Percentiles rank a stretch among this genome's conserved stretches.
Conservation (phyloP, 2,113 vertebrate species). For the Pantherophis guttatus region DNA sequence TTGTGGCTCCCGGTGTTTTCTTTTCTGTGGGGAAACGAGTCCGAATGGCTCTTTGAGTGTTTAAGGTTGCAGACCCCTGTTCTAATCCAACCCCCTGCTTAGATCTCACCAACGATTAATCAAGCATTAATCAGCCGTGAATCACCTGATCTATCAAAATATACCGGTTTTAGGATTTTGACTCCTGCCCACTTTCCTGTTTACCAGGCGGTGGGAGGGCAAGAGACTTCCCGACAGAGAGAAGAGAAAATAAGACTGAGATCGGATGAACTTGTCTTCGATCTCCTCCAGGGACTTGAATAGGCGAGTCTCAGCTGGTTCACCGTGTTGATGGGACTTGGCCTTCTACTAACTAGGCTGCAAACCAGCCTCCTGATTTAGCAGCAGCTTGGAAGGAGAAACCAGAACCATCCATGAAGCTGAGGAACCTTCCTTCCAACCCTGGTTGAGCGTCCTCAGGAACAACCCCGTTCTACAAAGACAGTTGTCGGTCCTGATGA, state of each 20-base stretch:
- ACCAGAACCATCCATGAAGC: too few relatives aligned
- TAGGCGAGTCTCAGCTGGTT: neutral
- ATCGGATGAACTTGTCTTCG: neutral
- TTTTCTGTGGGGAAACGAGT: too few relatives aligned
- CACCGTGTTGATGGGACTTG: neutral
- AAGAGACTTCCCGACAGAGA: neutral
- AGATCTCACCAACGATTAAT: neutral
- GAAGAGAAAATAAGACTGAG: neutral
- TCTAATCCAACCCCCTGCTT: too few relatives aligned
- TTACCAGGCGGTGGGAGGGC: neutral
- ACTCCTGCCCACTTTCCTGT: neutral
- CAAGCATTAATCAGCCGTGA: neutral
- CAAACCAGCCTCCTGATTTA: too few relatives aligned
- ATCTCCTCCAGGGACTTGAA: neutral
- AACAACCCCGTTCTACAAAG: too few relatives aligned
- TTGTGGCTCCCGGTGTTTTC: too few relatives aligned
- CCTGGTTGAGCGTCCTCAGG: too few relatives aligned
- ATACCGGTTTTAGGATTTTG: neutral
- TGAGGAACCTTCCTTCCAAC: too few relatives aligned
- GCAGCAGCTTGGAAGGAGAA: too few relatives aligned
- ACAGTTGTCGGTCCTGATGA: too few relatives aligned
- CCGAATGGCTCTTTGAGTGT: too few relatives aligned
- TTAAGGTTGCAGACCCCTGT: too few relatives aligned
- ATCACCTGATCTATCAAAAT: neutral
- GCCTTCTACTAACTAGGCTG: neutral